phyloP scores from a whole-genome alignment of 2,888 invertebrate species.

The Marronus borbonicus region DNA sequence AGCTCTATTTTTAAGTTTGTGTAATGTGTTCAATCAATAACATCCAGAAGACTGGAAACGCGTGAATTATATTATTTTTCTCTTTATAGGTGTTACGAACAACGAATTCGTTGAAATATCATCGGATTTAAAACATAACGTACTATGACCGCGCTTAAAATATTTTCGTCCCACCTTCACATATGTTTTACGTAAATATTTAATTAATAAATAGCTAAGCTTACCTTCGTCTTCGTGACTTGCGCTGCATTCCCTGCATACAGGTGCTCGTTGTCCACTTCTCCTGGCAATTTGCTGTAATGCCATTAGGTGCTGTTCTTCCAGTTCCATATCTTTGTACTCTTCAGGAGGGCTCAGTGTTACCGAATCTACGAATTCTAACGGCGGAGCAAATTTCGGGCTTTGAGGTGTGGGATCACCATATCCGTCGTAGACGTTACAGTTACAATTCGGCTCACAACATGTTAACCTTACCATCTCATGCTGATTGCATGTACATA shows the following conservation, averaged over 20 bases:
- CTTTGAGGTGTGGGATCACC: constrained; percentile 69
- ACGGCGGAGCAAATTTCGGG: constrained; percentile 78
- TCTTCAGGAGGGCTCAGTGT: constrained; percentile 93
- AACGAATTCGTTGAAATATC: too few species aligned
- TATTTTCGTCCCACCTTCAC: not conserved
- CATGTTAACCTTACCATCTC: constrained; percentile 77
- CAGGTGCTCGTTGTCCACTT: constrained; percentile 62
- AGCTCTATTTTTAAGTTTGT: constrained; percentile 27
- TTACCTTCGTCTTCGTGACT: constrained; percentile 67
- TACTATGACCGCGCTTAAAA: not conserved
- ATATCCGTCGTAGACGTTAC: constrained; percentile 66
- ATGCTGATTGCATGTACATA: constrained; percentile 82
- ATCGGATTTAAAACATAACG: not conserved
- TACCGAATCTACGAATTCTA: constrained; percentile 85
- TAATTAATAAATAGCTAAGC: constrained; percentile 42
- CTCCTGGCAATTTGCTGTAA: constrained; percentile 71
- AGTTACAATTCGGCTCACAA: constrained; percentile 79
- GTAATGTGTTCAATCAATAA: constrained; percentile 18
- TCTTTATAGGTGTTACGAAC: too few species aligned
- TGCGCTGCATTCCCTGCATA: constrained; percentile 69
- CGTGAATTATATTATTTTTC: too few species aligned
- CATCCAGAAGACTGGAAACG: not conserved
- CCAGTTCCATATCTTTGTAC: constrained; percentile 87
- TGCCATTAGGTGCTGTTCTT: constrained; percentile 75
- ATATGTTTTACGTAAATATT: not conserved